Base-by-base conservation (phyloP, 1,140 invertebrate genomes). In the Archivesica marissinica region DNA sequence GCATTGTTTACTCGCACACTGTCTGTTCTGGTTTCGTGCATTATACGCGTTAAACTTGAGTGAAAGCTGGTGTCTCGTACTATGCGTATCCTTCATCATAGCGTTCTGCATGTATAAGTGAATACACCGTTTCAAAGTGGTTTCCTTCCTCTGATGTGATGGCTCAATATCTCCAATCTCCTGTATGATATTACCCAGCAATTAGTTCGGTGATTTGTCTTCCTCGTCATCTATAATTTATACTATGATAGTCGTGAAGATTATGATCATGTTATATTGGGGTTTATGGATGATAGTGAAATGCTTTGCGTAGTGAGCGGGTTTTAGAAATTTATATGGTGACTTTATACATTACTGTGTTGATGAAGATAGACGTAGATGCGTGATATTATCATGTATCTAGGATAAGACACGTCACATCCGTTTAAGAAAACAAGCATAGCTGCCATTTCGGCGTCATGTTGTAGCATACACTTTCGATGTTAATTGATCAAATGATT, bases 71-170 rank as follows among this genome's bases (percentile, higher is more conserved):
- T 44, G 50, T 30, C 68, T 6, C 39, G 28, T 47, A 25, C 41
- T 38, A 6, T 47, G n/a, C n/a, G 13, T 47, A n/a, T 72, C 68
- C 20, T 9, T 72, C 68, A 50, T 47, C 68, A 50, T 30, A 20
- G 39, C 44, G 50, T 72, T 44, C 39, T 33, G 11, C 11, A 72
- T 72, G 30, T 41, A 72, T 72, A 72, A 72, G 41, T 72, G 41
- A 72, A 30, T 47, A 72, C 68, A 72, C 28, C 41, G 20, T 72
- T 72, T 72, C 68, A 72, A 72, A 72, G 68, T 72, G 68, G 44
- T 50, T 72, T 72, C 68, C 28, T 28, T 44, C 28, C 13, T 72
- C 28, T 47, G 28, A 47, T 72, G 41, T 72, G 68, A 72, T 72
- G 50, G 41, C 68, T 72, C 28, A 50, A 72, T 72, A 44, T 33